Evolutionary conservation across 2,888 invertebrate genomes (phyloP), one percentile per base, ranked within the genome.

Genomic region (Epirrhoe tristata): DNA sequence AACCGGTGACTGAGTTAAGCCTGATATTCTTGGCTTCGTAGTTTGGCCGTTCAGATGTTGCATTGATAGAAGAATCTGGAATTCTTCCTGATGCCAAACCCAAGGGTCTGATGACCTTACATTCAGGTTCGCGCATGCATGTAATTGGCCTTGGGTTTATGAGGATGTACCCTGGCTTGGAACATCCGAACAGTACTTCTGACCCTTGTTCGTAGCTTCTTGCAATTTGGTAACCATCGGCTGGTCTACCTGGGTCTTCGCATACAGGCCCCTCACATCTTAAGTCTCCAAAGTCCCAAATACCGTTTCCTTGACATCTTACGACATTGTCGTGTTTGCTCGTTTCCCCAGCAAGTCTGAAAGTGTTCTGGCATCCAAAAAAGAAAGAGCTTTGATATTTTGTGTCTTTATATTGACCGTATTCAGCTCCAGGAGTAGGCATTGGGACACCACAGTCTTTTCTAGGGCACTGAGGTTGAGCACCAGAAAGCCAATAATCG

Each of bases 281-380:
- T 58, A 99, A 94, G 83, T 98, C 98, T 34, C 99, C 99, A 85
- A 99, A 98, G 93, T 99, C 99, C 99, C 99, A 99, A 69, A 97
- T 96, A 1, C 98, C 98, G 81, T 98, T 98, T 0, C 96, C 96
- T 91, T 97, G 97, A 87, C 99, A 99, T 70, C 97, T 94, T 0
- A 99, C 99, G 10, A 97, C 97, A 83, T 98, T 98, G 80, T 99
- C 98, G 76, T 98, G 97, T 77, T 97, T 96, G 72, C 96, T 97
- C 0, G 98, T 98, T 91, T 98, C 98, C 1, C 98, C 98, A 17
- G 98, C 98, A 14, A 98, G 93, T 83, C 98, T 98, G 84, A 99
- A 99, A 0, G 99, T 99, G 73, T 98, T 98, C 91, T 98, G 98
- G 80, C 99, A 99, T 43, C 98, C 98, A 84, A 99, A 99, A 94